Base-by-base conservation (phyloP, 2,888 invertebrate species). In the Chloroclystis v-ata region DNA sequence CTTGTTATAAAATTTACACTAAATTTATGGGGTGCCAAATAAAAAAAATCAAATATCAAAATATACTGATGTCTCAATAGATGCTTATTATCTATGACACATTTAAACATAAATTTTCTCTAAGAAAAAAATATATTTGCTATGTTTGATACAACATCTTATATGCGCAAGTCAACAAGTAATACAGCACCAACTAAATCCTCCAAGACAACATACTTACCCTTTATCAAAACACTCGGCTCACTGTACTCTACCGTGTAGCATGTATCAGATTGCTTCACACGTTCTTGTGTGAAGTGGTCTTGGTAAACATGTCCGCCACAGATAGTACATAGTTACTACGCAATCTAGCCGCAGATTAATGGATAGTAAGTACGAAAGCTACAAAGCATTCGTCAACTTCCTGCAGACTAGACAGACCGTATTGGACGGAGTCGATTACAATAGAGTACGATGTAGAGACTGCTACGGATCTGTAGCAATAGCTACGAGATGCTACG, bases 361-460 rank as follows among this genome's bases (percentile, higher is more conserved):
- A 33, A 20, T 10, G 13, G 26, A 29, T 25, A 49, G 38, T 39
- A 29, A 46, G 42, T 50, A 32, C 24, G 2, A 28, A n/a, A 33
- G 32, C 7, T 12, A 10, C 12, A 29, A 59, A 70, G 68, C 78
- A 80, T 82, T 80, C 80, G 79, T 81, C 80, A 80, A 75, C 76
- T 75, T 75, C 75, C 72, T 64, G 54, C 65, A 16, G 20, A 35
- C 33, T 65, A 64, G 61, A 67, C 63, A 47, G 47, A 38, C 35
- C 40, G 47, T 13, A 28, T 29, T 39, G 38, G 29, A 47, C 44
- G 13, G 45, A 38, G 39, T 46, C 40, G 28, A 47, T 43, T 40
- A 50, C 46, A 43, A 43, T 43, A 26, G 46, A 28, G 24, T 40
- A 43, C 40, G 43, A 28, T 39, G 43, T 40, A 47, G 33, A 33